Evolutionary conservation across 2,113 vertebrate genomes (phyloP).

Genomic region (Corythornis madagascariensis): DNA sequence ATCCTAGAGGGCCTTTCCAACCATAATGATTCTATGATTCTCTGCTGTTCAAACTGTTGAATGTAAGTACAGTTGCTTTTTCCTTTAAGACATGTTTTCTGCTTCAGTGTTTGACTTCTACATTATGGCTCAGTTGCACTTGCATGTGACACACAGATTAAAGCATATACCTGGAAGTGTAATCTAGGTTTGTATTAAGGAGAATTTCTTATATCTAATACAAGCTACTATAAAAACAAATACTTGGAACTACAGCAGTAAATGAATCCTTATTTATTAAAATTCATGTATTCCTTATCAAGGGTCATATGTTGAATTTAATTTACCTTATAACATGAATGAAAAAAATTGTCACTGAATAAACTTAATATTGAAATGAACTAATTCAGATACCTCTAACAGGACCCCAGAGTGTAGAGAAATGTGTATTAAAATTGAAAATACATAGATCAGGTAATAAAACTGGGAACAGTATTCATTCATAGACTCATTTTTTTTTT

Average conservation of each 20-base stretch:
- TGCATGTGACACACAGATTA: slow-evolving; percentile 13
- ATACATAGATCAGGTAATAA: neutral
- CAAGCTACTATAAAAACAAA: slow-evolving; percentile 35
- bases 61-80: neutral
- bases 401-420: neutral
- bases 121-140: neutral
- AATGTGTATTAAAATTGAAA: neutral
- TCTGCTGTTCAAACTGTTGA: neutral
- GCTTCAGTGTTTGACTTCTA: neutral
- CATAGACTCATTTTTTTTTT: neutral
- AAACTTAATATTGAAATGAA: slow-evolving; percentile 62
- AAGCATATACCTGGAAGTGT: neutral
- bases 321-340: slow-evolving; percentile 59
- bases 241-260: slow-evolving; percentile 33
- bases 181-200: slow-evolving; percentile 58
- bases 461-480: neutral
- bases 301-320: slow-evolving; percentile 25
- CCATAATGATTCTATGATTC: no score
- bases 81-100: neutral
- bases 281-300: slow-evolving; percentile 72
- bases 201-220: slow-evolving; percentile 43
- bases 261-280: slow-evolving; percentile 74
- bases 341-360: slow-evolving; percentile 57
- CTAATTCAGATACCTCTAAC: slow-evolving; percentile 51
- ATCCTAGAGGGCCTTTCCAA: no score